Evolutionary conservation across 2,888 invertebrate species (phyloP), one percentile per base, ranked within the genome.

Genomic region (Eristalis pertinax): DNA sequence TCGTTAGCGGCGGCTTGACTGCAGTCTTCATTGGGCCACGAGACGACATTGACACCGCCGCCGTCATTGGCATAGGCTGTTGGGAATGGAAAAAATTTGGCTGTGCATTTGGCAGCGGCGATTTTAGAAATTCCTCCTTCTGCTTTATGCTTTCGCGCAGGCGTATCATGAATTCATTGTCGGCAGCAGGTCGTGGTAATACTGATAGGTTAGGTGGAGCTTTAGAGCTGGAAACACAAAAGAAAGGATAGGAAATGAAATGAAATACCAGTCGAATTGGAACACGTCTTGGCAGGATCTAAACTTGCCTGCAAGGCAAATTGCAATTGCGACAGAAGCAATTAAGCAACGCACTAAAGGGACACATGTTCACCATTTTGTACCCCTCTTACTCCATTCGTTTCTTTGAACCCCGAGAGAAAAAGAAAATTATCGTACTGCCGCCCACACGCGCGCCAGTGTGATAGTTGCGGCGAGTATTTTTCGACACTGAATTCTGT

Each of bases 91-190:
- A 84, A 83, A 84, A 82, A 79, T 77, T 86, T 74, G 85, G 68
- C 4, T 83, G 83, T 56, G 83, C 60, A 50, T 86, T 78, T 38
- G 92, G 91, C 83, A 92, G 86, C 68, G 96, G 96, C 89, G 96
- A 94, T 91, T 96, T 95, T 82, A 98, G 94, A 93, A 98, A 98
- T 90, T 97, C 97, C 92, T 98, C 97, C 92, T 98, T 98, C 91
- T 97, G 97, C 91, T 97, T 97, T 90, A 97, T 96, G 91, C 97
- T 97, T 92, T 96, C 97, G 89, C 97, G 95, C 92, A 97, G 94
- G 93, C 97, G 95, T 89, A 95, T 95, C 94, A 97, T 95, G 90
- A 91, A 90, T 85, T 92, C 92, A 89, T 91, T 92, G 62, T 90
- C 90, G 74, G 90, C 90, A 83, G 89, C 89, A 74, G 88, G 89